Evolutionary conservation across 2,888 invertebrate genomes (phyloP).

Genomic region (Noctua janthina): DNA sequence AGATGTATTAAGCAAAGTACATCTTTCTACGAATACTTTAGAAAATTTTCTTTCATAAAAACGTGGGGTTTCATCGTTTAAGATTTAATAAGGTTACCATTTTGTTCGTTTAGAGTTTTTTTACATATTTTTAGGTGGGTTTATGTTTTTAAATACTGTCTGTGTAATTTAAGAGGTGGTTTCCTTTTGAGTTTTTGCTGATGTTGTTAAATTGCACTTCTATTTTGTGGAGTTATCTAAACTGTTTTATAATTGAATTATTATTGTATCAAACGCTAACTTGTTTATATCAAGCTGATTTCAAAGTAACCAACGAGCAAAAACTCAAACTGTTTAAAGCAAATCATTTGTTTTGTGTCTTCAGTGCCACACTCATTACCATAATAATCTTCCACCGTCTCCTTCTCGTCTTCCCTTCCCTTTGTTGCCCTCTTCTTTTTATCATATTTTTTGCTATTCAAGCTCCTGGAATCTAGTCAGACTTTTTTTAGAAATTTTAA

Average conservation of each 20-base stretch:
- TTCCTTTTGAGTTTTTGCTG: background rate
- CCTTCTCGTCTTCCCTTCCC: background rate
- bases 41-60: conserved; percentile 50
- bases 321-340: background rate
- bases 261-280: background rate
- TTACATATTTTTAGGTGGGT: conserved; percentile 5
- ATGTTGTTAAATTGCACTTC: background rate
- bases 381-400: background rate
- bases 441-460: conserved; percentile 1
- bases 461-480: background rate
- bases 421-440: too few species aligned
- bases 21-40: conserved; percentile 37
- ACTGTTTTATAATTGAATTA: background rate
- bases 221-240: background rate
- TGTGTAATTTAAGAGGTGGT: background rate
- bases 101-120: conserved; percentile 36
- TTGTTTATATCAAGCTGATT: background rate
- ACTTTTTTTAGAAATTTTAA: background rate
- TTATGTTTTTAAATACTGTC: conserved; percentile 12
- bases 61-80: conserved; percentile 51
- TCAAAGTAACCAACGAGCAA: too few species aligned
- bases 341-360: background rate
- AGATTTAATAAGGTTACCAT: conserved; percentile 57
- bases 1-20: conserved; percentile 43
- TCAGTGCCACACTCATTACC: conserved; percentile 6